A percentile compares a stretch with the other conserved stretches of the same genome.
Evolutionary conservation across 2,113 vertebrate genomes (phyloP).

Genomic region (Asarcornis scutulata): DNA sequence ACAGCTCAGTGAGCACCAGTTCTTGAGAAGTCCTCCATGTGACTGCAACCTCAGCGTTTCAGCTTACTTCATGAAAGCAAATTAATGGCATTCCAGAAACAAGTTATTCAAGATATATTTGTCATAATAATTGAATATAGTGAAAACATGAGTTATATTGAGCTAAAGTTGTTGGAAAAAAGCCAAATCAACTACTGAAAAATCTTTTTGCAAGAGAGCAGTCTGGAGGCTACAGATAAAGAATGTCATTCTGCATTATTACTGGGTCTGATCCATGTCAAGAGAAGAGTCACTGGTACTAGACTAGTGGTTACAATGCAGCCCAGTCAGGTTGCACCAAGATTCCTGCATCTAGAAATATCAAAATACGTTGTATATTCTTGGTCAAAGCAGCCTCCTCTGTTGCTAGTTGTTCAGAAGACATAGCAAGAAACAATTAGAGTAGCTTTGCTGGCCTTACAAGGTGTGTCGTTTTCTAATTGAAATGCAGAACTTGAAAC

Average conservation of each 20-base stretch:
- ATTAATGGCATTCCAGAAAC: background rate
- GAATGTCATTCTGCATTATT: background rate
- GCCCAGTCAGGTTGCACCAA: background rate
- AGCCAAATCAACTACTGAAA: background rate
- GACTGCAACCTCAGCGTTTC: background rate
- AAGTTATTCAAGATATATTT: background rate
- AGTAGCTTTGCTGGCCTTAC: background rate
- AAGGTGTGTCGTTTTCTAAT: background rate
- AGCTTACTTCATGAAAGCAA: background rate
- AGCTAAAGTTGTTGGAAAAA: background rate
- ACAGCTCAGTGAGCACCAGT: background rate
- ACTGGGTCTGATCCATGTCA: background rate
- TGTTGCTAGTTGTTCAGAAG: background rate
- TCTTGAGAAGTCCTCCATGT: background rate
- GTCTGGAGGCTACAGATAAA: background rate
- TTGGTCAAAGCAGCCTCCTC: background rate
- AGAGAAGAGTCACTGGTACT: background rate
- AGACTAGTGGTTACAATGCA: background rate
- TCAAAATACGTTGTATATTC: background rate
- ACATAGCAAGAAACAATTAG: background rate
- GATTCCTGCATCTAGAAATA: background rate
- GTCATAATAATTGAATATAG: no score
- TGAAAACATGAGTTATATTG: background rate
- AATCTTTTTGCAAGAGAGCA: background rate
- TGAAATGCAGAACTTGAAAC: background rate